Evolutionary conservation across 2,888 invertebrate species (phyloP), one percentile per base, ranked within the genome.

Genomic region (Cephus pygmeus): DNA sequence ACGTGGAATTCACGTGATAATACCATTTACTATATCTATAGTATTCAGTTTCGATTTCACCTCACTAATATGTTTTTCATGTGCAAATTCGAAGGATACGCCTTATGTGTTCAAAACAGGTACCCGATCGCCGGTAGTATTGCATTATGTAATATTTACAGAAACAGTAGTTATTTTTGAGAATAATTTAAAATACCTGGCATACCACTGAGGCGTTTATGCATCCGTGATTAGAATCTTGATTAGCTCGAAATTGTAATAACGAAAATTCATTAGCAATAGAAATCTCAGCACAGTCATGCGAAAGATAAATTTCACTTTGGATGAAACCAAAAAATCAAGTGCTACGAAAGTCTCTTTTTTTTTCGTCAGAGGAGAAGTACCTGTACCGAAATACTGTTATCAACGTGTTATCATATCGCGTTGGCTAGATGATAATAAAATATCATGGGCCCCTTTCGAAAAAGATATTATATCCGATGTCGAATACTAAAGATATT

Each of bases 331-430:
- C 4, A 36, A 40, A 40, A 40, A 40, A 23, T 40, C 23, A 23
- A 40, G 40, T 40, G 40, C 23, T 40, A 6, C 40, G 23, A 23
- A 23, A 15, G 23, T 1, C 0, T 23, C 12, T 40, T 40, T 23
- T 23, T 23, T 23, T 40, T 40, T 40, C 40, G 40, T 23, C 23
- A 15, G 40, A 6, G 23, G 23, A 85, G 85, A 84, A 85, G 83
- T 87, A 85, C 83, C 84, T 79, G 82, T 75, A 80, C 79, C 85
- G 83, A 81, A 81, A 78, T 76, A 76, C 80, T 81, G 83, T 86
- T 87, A 88, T 88, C 88, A 83, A 79, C 77, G 75, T 79, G 81
- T 88, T 87, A 88, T 87, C 87, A 80, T 81, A 85, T 85, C 82
- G 82, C 34, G 71, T n/a, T 31, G 11, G 4, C 79, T 40, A 75